Evolutionary conservation across 2,113 vertebrate species (phyloP).

Genomic region (Platycercus adscitus): DNA sequence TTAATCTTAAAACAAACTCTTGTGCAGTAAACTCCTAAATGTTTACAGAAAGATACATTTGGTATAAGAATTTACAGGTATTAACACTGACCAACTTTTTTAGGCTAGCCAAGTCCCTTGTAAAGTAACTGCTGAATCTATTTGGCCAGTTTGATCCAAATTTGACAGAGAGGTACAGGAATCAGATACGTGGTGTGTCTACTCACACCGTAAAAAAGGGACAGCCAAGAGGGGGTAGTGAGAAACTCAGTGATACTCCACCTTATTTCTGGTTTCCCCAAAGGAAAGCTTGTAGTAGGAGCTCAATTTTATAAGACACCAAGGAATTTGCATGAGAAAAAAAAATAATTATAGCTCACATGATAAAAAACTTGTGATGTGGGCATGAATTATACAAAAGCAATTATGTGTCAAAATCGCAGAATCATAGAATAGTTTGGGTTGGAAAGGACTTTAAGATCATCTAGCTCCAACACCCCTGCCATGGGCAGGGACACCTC

Average conservation of each 20-base stretch:
- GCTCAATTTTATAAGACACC: background rate
- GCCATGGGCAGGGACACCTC: background rate
- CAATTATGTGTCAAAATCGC: background rate
- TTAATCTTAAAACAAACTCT: background rate
- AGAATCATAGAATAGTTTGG: background rate
- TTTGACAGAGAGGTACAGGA: background rate
- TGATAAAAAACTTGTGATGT: background rate
- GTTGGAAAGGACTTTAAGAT: background rate
- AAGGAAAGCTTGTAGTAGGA: background rate
- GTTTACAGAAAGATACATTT: background rate
- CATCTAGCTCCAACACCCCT: background rate
- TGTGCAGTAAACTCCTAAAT: background rate
- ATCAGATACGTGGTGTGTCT: background rate
- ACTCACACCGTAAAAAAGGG: background rate
- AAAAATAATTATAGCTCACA: background rate
- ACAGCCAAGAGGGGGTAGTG: background rate
- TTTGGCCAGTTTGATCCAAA: background rate
- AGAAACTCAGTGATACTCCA: background rate
- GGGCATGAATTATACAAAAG: background rate
- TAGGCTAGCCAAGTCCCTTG: background rate
- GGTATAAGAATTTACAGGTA: background rate
- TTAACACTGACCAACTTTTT: background rate
- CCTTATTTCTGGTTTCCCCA: background rate
- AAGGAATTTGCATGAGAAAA: background rate
- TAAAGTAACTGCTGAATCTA: background rate